Evolutionary conservation across 2,888 invertebrate species (phyloP), one percentile per base, ranked within the genome.

Genomic region (Chromoteleia sp.): DNA sequence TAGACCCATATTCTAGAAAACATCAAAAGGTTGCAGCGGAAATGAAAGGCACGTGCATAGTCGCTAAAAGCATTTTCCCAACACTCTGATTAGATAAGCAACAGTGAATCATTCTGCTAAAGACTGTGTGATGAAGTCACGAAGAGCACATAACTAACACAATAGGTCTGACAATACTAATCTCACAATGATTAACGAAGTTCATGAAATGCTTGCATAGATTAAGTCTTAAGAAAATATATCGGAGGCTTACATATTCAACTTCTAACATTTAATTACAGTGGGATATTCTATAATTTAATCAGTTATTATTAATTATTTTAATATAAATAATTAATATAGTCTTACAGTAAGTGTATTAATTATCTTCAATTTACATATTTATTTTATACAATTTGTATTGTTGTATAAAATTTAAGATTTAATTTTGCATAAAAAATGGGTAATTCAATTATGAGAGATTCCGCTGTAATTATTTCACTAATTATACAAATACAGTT

Each of bases 1-100:
- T 92, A 86, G 91, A 91, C 85, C 91, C 91, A 89, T 92, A 92
- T 88, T 91, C 91, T 92, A 89, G 82, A 90, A 90, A 86, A 87
- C 86, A 87, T 86, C 84, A 80, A 86, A 86, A 86, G 81, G 74
- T 81, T 76, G 84, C 82, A 81, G 68, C 63, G 78, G 63, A 61
- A 84, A 78, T 83, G 67, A 82, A 77, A 82, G 68, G 82, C 77
- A 75, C 70, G 63, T 85, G 84, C 78, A 81, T 71, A 82, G 78
- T 84, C 76, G 73, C 79, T 81, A 77, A 65, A 83, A 83, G 82
- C 68, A 52, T 41, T 45, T 67, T 63, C 21, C 68, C 45, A 54
- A 52, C 14, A 39, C 21, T 21, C 33, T 29, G 52, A 70, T 75
- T 76, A 73, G 67, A 61, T 63, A 75, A 68, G 65, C 25, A 10